Evolutionary conservation across 2,113 vertebrate species (phyloP), one percentile per base, ranked within the genome.

Genomic region (Mustela lutreola): DNA sequence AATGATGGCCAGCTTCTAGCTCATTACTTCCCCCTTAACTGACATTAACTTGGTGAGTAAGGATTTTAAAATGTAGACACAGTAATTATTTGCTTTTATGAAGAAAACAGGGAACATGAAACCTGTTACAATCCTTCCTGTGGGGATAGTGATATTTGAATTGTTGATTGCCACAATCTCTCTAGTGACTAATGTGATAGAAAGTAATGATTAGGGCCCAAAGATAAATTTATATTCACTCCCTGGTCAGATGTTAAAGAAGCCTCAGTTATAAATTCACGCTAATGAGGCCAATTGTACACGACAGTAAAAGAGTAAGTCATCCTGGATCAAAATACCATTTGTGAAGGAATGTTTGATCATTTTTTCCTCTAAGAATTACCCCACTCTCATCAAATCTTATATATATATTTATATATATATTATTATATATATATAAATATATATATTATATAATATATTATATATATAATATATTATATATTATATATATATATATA

Each of bases 131-230:
- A 19, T 96, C 22, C 62, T 50, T 73, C 36, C 89, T 70, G 1
- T 45, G 80, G 36, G 24, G 18, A 73, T 28, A 82, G 15, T 85
- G 65, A 31, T 86, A 5, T 81, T 91, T 84, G 26, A 94, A 75
- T 79, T 60, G 31, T 21, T 80, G 65, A 85, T 94, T 94, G 62
- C 10, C 50, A 70, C 14, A 31, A 48, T 70, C 16, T 91, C 58
- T 93, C 70, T 28, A 67, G 42, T 96, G 62, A 98, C 89, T 94
- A 95, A 71, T 96, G 56, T 62, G 31, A 89, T 88, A 53, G 56
- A 97, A 92, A 94, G 11, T 91, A 96, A 96, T 97, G 95, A 70
- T 62, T 92, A 79, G 2, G 76, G 56, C 60, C 26, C 33, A 88
- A 75, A 87, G 88, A 62, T n/a, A 70, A 92, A 92, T 95, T 93